phyloP scores from a whole-genome alignment of 1,140 invertebrate species.

The Cotesia typhae region DNA sequence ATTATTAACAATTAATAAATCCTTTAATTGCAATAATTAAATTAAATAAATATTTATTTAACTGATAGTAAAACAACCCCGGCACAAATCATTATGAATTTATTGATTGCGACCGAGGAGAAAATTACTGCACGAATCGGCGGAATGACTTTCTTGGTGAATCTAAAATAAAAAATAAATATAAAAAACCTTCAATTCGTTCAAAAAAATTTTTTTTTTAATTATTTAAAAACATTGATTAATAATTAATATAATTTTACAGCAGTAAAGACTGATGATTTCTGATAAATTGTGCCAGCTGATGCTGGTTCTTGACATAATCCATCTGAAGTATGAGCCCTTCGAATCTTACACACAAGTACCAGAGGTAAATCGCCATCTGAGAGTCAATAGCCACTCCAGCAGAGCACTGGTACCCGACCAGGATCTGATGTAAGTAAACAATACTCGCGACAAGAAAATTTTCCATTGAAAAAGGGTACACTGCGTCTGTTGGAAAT shows the following conservation, averaged over 20 bases:
- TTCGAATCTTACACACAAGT: slow-evolving; percentile 42
- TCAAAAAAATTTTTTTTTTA: not conserved
- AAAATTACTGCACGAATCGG: slow-evolving; percentile 16
- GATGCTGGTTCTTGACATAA: not conserved
- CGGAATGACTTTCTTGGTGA: not conserved
- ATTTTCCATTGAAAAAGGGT: slow-evolving; percentile 43
- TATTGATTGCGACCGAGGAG: slow-evolving; percentile 8
- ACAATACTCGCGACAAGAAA: slow-evolving; percentile 20
- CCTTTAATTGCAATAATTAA: no score
- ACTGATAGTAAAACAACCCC: slow-evolving; percentile 24
- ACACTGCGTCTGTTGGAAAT: slow-evolving; percentile 39
- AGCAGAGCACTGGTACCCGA: slow-evolving; percentile 37
- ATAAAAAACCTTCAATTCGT: not conserved
- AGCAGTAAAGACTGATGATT: slow-evolving; percentile 40
- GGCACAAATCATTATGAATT: slow-evolving; percentile 26
- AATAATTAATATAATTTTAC: slow-evolving; percentile 22
- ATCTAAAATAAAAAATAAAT: not conserved
- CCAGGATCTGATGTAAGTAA: slow-evolving; percentile 40
- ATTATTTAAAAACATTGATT: not conserved
- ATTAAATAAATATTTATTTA: not conserved
- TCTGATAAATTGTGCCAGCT: slow-evolving; percentile 27
- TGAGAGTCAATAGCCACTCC: slow-evolving; percentile 37
- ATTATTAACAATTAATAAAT: no score
- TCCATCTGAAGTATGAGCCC: slow-evolving; percentile 32
- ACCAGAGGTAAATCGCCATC: slow-evolving; percentile 43